Conservation (phyloP, 2,113 vertebrate species). For the Talpa occidentalis region DNA sequence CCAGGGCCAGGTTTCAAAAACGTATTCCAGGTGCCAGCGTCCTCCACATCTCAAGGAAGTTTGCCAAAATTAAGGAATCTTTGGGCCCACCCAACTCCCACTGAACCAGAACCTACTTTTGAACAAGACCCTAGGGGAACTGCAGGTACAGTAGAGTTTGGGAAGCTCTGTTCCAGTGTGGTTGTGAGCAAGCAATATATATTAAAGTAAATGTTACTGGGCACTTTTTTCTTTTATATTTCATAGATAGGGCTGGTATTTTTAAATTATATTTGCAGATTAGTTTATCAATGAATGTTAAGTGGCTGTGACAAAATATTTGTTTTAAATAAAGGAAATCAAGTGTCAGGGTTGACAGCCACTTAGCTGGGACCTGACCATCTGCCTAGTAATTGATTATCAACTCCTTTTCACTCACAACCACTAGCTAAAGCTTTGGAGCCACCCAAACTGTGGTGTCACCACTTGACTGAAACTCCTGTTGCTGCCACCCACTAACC, state of each 20-base stretch:
- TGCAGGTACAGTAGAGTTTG: background rate
- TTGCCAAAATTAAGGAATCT: background rate
- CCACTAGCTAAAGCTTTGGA: background rate
- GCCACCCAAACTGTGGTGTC: background rate
- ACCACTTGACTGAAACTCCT: background rate
- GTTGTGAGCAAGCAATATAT: background rate
- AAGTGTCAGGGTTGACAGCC: background rate
- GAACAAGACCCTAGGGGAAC: background rate
- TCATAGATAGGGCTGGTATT: background rate
- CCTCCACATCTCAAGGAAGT: background rate
- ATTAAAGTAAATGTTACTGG: background rate
- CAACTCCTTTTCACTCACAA: background rate
- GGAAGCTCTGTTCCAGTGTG: background rate
- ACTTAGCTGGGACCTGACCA: background rate
- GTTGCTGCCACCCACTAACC: background rate
- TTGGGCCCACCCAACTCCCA: rapidly evolving
- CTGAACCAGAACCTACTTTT: background rate
- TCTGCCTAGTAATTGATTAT: background rate
- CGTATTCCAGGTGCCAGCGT: background rate
- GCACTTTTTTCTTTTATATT: background rate
- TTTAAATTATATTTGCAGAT: background rate
- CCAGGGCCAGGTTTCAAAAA: background rate
- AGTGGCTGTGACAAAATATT: background rate
- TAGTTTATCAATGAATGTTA: slow-evolving; percentile 26
- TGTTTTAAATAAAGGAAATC: slow-evolving; percentile 2